These are phyloP conservation scores for Spongilla lacustris DNA, from an alignment of 37 sponge, comb jelly and placozoan genomes.

Conservation along the genomic window DNA sequence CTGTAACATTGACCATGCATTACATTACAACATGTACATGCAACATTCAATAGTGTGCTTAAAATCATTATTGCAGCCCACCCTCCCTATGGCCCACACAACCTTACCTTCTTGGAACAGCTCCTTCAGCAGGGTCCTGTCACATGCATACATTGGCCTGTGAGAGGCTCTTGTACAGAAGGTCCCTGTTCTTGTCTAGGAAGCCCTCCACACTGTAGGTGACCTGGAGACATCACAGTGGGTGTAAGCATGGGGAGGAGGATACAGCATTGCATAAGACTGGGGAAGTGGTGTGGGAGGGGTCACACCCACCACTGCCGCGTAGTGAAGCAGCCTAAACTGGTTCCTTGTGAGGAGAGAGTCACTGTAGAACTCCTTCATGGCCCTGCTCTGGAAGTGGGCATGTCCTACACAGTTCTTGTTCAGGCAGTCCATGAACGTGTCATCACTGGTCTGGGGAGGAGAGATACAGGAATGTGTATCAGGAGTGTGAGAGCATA, in stretches of 20 bases:
- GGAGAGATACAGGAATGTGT: no score
- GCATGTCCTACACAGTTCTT: slow-evolving; percentile 50
- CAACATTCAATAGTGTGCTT: no score
- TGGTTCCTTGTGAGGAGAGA: slow-evolving; percentile 42
- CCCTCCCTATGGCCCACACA: no score
- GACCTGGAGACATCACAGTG: slow-evolving; percentile 49
- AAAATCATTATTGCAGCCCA: no score
- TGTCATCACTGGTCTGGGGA: slow-evolving; percentile 60
- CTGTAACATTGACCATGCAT: no score
- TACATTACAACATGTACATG: no score
- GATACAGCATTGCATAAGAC: no score
- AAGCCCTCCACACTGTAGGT: slow-evolving; percentile 74
- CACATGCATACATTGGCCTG: slow-evolving; percentile 86
- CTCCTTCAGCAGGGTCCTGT: slow-evolving; percentile 62
- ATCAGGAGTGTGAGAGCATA: no score
- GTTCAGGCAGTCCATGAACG: slow-evolving; percentile 71
- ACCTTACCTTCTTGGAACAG: slow-evolving; percentile 81
- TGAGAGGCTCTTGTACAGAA: slow-evolving; percentile 77
- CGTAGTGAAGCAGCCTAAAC: slow-evolving; percentile 88
- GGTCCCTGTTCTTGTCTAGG: slow-evolving; percentile 89
- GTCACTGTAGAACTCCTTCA: slow-evolving; percentile 52
- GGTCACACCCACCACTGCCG: slow-evolving; percentile 34
- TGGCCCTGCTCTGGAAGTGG: slow-evolving; percentile 77
- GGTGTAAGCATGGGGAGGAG: no score
- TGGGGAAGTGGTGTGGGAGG: not conserved